These are phyloP conservation scores for Streptopelia turtur DNA, from an alignment of 2,797 vertebrate species.

Conservation along the genomic window DNA sequence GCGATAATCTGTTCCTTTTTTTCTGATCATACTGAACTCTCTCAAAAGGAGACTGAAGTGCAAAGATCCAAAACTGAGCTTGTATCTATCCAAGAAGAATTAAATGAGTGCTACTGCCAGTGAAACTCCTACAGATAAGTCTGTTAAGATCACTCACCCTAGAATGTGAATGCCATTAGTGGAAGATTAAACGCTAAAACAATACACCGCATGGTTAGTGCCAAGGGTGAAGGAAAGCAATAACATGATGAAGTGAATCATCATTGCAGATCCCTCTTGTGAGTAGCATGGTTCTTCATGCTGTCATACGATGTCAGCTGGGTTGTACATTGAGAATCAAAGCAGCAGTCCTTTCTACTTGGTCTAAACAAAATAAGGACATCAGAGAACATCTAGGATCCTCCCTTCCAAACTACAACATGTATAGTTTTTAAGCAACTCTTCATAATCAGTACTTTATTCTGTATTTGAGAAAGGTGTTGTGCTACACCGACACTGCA, in stretches of 20 bases:
- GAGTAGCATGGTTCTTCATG: neutral
- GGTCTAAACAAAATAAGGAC: neutral
- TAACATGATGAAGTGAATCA: neutral
- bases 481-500: neutral
- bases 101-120: neutral
- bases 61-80: neutral
- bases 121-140: neutral
- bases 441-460: neutral
- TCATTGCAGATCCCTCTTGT: neutral
- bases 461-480: neutral
- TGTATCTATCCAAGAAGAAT: neutral
- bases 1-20: neutral
- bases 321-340: neutral
- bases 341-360: neutral
- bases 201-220: neutral
- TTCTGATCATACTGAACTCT: neutral
- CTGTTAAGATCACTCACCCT: neutral
- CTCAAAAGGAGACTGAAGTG: neutral
- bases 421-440: neutral
- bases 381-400: neutral
- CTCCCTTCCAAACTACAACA: neutral
- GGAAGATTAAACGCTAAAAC: slow-evolving; percentile 3
- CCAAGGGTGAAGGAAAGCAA: neutral
- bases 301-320: neutral
- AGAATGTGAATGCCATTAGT: neutral